Conservation (phyloP, 2,888 invertebrate genomes). For the Norana najaformis region DNA sequence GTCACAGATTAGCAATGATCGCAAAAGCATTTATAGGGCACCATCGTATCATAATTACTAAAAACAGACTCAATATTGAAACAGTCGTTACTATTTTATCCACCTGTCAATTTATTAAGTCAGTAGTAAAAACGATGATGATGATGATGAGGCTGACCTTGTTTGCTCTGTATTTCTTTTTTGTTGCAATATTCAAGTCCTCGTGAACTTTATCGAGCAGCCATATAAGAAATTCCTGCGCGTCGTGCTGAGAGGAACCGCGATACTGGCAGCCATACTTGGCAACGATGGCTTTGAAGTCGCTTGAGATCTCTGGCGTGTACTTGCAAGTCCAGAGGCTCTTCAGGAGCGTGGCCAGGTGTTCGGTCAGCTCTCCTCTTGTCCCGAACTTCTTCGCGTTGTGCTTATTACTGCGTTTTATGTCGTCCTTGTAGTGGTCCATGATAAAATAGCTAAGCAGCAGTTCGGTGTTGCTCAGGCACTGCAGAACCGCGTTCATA, state of each 20-base stretch:
- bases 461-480: conserved; percentile 91
- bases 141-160: conserved; percentile 36
- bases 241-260: conserved; percentile 90
- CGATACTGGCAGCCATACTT: conserved; percentile 88
- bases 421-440: conserved; percentile 87
- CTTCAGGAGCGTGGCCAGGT: conserved; percentile 83
- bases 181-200: conserved; percentile 89
- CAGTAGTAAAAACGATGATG: background rate
- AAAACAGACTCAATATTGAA: background rate
- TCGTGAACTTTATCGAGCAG: conserved; percentile 93
- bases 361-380: conserved; percentile 89
- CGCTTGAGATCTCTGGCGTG: conserved; percentile 53
- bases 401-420: conserved; percentile 78
- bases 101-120: background rate
- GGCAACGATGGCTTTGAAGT: conserved; percentile 82
- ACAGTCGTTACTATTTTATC: no score
- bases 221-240: conserved; percentile 95
- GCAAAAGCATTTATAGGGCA: no score
- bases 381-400: conserved; percentile 91
- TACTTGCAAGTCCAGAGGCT: conserved; percentile 76
- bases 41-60: no score
- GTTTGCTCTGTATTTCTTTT: conserved; percentile 69
- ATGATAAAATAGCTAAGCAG: conserved; percentile 93
- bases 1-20: background rate
- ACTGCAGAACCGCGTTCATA: conserved; percentile 95